These are phyloP conservation scores for Nephila pilipes DNA, from an alignment of 1,140 invertebrate species.

Conservation along the genomic window DNA sequence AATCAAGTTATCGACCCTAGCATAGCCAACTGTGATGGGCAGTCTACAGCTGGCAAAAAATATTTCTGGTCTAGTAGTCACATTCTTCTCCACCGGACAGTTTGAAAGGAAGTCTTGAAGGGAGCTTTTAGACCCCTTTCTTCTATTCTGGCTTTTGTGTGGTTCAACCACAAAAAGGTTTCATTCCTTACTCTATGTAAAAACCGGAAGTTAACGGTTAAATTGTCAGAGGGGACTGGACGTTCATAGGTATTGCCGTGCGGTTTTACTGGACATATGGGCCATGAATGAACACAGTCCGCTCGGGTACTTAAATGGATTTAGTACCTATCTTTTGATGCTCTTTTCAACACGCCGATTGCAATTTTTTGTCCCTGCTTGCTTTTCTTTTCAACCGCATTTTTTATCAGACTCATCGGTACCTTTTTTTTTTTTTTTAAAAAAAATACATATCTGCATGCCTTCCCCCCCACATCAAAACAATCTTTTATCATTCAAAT, in stretches of 20 bases:
- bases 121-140: too few species aligned
- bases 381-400: too few species aligned
- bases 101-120: not conserved
- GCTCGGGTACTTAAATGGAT: too few species aligned
- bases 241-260: not conserved
- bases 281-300: not conserved
- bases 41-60: not conserved
- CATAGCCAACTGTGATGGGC: not conserved
- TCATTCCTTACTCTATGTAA: not conserved
- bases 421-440: too few species aligned
- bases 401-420: too few species aligned
- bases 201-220: conserved; percentile 65
- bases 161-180: not conserved
- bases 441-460: too few species aligned
- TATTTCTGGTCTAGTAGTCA: not conserved
- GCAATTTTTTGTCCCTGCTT: too few species aligned
- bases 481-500: too few species aligned
- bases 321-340: not conserved
- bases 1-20: not conserved
- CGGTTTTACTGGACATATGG: not conserved
- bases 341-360: not conserved
- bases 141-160: not conserved
- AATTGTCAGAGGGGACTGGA: not conserved
- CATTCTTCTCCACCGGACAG: not conserved
- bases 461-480: too few species aligned